Percentiles rank a stretch among this genome's conserved stretches.
Evolutionary conservation across 2,113 vertebrate species (phyloP).

Genomic region (Mohoua ochrocephala): DNA sequence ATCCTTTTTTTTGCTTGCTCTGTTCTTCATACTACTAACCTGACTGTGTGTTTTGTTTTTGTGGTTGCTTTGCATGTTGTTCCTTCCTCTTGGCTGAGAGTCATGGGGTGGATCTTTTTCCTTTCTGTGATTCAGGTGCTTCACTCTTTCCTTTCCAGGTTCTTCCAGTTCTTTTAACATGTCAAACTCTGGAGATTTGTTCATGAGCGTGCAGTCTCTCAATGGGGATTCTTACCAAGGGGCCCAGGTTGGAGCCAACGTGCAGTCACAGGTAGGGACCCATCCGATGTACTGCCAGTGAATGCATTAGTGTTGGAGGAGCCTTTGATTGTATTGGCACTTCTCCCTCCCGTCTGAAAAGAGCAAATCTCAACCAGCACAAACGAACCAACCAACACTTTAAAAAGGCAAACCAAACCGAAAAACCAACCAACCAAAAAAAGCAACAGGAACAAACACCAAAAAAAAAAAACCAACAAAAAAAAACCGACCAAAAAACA

Average conservation of each 20-base stretch:
- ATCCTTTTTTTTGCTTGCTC: constrained; percentile 67
- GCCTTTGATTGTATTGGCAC: constrained; percentile 66
- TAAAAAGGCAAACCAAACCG: constrained; percentile 9
- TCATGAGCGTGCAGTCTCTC: constrained; percentile 99
- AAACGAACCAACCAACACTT: constrained; percentile 5
- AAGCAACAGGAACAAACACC: not conserved
- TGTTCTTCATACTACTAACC: constrained; percentile 78
- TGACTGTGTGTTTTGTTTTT: constrained; percentile 65
- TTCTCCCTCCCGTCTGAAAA: constrained; percentile 56
- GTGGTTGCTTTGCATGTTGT: constrained; percentile 75
- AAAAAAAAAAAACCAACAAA: not conserved
- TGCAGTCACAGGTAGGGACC: constrained; percentile 98
- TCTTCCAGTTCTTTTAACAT: constrained; percentile 99
- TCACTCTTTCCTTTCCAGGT: constrained; percentile 97
- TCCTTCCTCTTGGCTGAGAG: constrained; percentile 74
- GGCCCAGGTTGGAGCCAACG: constrained; percentile 99
- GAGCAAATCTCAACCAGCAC: constrained; percentile 58
- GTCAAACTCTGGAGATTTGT: constrained; percentile 99
- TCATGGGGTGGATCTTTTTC: constrained; percentile 77
- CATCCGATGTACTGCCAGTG: constrained; percentile 73
- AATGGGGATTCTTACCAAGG: constrained; percentile 99
- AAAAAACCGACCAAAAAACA: not conserved
- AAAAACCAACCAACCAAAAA: not conserved
- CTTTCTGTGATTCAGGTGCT: constrained; percentile 91
- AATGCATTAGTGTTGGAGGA: constrained; percentile 61